A percentile compares a stretch with the other conserved stretches of the same genome.
phyloP scores from a whole-genome alignment of 2,113 vertebrate species.

The Rhinopomastus cyanomelas region DNA sequence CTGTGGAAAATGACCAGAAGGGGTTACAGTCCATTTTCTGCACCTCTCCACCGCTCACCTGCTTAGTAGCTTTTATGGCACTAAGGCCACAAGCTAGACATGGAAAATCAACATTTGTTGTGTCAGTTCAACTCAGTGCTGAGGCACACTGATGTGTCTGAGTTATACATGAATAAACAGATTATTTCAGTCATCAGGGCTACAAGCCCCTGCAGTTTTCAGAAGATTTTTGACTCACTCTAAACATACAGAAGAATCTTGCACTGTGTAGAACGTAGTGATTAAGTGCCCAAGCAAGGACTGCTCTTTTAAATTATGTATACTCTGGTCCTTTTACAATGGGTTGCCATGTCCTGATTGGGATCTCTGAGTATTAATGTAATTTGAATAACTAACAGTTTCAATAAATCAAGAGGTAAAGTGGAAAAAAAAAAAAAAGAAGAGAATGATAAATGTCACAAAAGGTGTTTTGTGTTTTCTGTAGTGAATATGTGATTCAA shows the following conservation, averaged over 20 bases:
- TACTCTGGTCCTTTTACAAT: not conserved
- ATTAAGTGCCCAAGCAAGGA: not conserved
- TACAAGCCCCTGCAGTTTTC: conserved; percentile 41
- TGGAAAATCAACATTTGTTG: conserved; percentile 58
- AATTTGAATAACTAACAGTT: not conserved
- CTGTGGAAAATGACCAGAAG: conserved; percentile 9
- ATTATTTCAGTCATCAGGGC: conserved; percentile 38
- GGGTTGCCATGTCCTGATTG: not conserved
- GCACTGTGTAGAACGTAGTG: not conserved
- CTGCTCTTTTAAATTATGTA: not conserved
- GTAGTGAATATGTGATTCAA: not conserved
- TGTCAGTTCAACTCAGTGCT: conserved; percentile 54
- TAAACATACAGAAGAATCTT: not conserved
- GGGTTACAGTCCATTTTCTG: conserved; percentile 42
- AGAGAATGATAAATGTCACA: not conserved
- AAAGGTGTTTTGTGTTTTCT: not conserved
- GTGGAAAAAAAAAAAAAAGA: not conserved
- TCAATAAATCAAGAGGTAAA: not conserved
- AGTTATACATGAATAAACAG: conserved; percentile 62
- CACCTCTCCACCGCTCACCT: conserved; percentile 43
- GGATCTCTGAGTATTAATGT: not conserved
- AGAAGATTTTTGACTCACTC: conserved; percentile 26
- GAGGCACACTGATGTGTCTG: conserved; percentile 44
- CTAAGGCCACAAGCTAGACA: conserved; percentile 42
- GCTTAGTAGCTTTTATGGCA: conserved; percentile 45